Evolutionary conservation across 2,888 invertebrate species (phyloP).

Genomic region (Ethmia dodecea): DNA sequence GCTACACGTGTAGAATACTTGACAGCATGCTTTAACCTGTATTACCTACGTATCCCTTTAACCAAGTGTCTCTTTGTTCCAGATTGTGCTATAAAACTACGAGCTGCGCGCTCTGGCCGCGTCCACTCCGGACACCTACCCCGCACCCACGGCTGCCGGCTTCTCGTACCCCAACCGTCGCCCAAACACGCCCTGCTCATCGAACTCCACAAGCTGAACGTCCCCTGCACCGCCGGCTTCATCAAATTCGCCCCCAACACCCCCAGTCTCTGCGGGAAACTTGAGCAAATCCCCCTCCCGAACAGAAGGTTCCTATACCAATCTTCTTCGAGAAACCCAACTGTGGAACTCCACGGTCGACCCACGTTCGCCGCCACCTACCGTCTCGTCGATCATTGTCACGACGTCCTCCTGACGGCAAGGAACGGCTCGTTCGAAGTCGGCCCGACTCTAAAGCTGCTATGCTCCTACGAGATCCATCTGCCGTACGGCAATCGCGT

Average conservation of each 20-base stretch:
- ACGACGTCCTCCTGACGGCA: slow-evolving; percentile 80
- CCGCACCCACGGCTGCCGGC: slow-evolving; percentile 68
- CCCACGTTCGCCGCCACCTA: slow-evolving; percentile 82
- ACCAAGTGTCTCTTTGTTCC: slow-evolving; percentile 49
- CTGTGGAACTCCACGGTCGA: slow-evolving; percentile 78
- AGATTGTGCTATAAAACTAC: slow-evolving; percentile 79
- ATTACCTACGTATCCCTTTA: too few species aligned
- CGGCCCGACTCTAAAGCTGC: slow-evolving; percentile 75
- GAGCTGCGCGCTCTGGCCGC: slow-evolving; percentile 53
- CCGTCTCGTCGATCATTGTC: slow-evolving; percentile 84
- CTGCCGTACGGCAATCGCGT: slow-evolving; percentile 84
- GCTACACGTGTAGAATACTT: too few species aligned
- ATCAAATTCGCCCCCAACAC: slow-evolving; percentile 76
- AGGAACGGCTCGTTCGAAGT: slow-evolving; percentile 82
- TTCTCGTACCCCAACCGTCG: slow-evolving; percentile 67
- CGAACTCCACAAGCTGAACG: slow-evolving; percentile 82
- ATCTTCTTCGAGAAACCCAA: slow-evolving; percentile 57
- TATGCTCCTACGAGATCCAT: slow-evolving; percentile 83
- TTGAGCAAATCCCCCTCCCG: slow-evolving; percentile 79
- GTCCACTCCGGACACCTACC: slow-evolving; percentile 76
- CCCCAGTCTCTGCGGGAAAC: slow-evolving; percentile 80
- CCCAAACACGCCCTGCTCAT: slow-evolving; percentile 78
- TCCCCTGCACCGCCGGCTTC: slow-evolving; percentile 81
- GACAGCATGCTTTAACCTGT: background rate
- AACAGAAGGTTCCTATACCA: slow-evolving; percentile 80